Evolutionary conservation across 2,888 invertebrate species (phyloP), one percentile per base, ranked within the genome.

Genomic region (Luperina testacea): DNA sequence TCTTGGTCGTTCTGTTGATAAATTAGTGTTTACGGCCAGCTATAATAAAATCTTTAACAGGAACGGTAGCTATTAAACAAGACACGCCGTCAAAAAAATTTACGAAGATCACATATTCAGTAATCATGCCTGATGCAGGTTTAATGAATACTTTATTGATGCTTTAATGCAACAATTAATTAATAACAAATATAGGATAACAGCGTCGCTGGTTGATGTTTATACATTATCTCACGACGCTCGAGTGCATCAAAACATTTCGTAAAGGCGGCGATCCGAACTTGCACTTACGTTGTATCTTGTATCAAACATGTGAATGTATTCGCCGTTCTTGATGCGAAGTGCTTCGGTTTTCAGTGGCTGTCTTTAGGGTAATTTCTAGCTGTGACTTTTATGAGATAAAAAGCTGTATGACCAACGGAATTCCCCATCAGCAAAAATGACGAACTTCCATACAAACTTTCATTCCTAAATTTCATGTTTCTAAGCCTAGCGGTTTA

Each of bases 161-260:
- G 77, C 78, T 65, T 79, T 68, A 75, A 75, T 81, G 72, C 67
- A 79, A 87, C 76, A 85, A 82, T 89, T 85, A 85, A 85, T 86
- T 77, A 71, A 83, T 74, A 78, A 78, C 77, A 82, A 79, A 88
- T n/a, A 89, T 84, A 83, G 90, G 87, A 89, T 88, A 81, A 77
- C 71, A 78, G 63, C 72, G 63, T 78, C 76, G 77, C 69, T 76
- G 81, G 78, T 75, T 88, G 89, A 91, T 91, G 92, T 91, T 91
- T 92, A 90, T 81, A 86, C 86, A 87, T 88, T 86, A 91, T 91
- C 91, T 88, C 86, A 88, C 78, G 85, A 82, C 75, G 83, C 48
- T 82, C 78, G 74, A 84, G 83, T 84, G 83, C 57, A 77, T 89
- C 88, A 88, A 87, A 91, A 91, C 92, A 91, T 92, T 90, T 90